A percentile compares a stretch with the other conserved stretches of the same genome.
Conservation (phyloP, 2,113 vertebrate genomes). For the Oostethus manadensis region DNA sequence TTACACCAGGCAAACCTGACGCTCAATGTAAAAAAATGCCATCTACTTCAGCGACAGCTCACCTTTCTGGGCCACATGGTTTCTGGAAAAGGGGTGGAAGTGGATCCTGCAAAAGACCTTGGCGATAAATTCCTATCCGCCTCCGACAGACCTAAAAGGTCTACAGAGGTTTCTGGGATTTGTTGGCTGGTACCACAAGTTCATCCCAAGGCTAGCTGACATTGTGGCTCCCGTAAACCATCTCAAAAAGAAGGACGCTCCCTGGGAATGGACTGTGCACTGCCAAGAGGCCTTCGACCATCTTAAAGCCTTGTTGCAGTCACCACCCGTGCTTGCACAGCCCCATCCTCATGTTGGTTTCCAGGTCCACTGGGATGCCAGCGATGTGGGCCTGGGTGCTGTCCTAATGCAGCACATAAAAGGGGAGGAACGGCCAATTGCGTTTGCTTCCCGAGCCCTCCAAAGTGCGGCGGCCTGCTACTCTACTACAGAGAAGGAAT, state of each 20-base stretch:
- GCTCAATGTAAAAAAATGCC: too few species aligned
- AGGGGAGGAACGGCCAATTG: neutral
- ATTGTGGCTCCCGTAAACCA: neutral
- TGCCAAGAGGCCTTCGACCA: constrained; percentile 1
- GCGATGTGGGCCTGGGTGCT: neutral
- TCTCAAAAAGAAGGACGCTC: neutral
- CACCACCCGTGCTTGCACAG: neutral
- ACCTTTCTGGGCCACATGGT: too few species aligned
- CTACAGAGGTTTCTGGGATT: too few species aligned
- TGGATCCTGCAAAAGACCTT: too few species aligned
- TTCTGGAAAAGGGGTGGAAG: too few species aligned
- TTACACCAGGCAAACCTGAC: too few species aligned
- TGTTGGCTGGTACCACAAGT: constrained; percentile 1
- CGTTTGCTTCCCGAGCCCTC: neutral
- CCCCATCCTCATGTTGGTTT: neutral
- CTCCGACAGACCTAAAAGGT: too few species aligned
- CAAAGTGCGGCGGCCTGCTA: neutral
- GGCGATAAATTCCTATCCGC: too few species aligned
- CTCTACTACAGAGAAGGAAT: too few species aligned
- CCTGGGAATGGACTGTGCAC: neutral
- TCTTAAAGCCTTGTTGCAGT: neutral
- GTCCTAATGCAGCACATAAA: neutral
- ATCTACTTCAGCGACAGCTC: too few species aligned
- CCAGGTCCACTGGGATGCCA: neutral
- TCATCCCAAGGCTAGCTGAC: neutral